Evolutionary conservation across 1,140 invertebrate genomes (phyloP), one percentile per base, ranked within the genome.

Genomic region (Caenorhabditis brenneri): DNA sequence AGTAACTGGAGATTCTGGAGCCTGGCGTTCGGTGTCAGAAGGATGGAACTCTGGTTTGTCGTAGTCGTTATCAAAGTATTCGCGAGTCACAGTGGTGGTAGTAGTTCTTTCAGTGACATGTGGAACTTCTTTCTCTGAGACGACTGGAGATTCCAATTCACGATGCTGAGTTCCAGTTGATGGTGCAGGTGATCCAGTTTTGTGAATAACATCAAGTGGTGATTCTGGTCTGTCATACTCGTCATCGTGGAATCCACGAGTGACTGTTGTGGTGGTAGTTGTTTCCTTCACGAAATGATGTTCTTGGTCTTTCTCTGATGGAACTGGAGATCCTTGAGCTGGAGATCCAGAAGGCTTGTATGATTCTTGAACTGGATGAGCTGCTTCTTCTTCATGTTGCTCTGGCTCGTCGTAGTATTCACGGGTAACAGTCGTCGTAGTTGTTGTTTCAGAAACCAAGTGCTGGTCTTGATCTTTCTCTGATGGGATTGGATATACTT

Each of bases 211-310:
- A n/a, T 51, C 48, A 15, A n/a, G 19, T 51, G 48, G 7, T 27
- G 53, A 29, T 27, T 55, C 53, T 10, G 24, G 53, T 55, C 33
- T 31, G 19, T 51, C 48, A 24, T 53, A 24, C 10, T 80, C 48
- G 6, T 49, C 46, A 5, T 80, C 39, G 12, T 42, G 12, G 39
- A 42, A 42, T 42, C 42, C 33, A 22, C 53, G 53, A 29, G 53
- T 55, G 7, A 39, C 74, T n/a, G 15, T 79, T 19, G 74, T 79
- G 74, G 42, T 79, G n/a, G 74, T 79, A 15, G 74, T 79, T 4
- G 74, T 79, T 39, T 79, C 74, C n/a, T n/a, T n/a, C 6, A 12
- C n/a, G 5, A 24, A 29, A 31, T 29, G 69, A 5, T 7, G 12
- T 51, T 4, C 12, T n/a, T n/a, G n/a, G n/a, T 51, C 48, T 51